Base-by-base conservation (phyloP, 1,140 invertebrate genomes). In the Euura saliciscinereae region DNA sequence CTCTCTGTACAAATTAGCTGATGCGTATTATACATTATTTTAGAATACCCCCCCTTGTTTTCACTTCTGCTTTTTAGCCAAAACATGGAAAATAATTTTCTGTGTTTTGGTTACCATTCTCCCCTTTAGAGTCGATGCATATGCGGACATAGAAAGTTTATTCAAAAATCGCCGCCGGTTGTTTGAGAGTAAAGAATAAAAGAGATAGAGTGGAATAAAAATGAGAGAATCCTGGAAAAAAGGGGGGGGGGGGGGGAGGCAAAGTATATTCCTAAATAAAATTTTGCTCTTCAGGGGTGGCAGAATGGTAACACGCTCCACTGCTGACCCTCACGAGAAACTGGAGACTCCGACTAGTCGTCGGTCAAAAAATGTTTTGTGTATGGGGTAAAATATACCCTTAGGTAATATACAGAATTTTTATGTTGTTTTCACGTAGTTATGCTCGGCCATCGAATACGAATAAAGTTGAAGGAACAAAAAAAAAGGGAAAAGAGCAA, bases 241-340 rank as follows among this genome's bases (percentile, higher is more conserved):
- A 73, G 43, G 65, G 66, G 13, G 65, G 68, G 7, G 72, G 43
- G 65, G 66, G 13, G 65, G 68, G 7, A 67, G 67, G 68, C 69
- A 71, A 59, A 59, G 79, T 75, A 84, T 82, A 84, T 84, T 81
- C 82, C 77, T 83, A 83, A 83, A 83, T 84, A 84, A 83, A 83
- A 82, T 83, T 83, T 79, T 76, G 67, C 28, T 28, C 28, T 74
- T 68, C 74, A 74, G 77, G 77, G 77, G 79, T 78, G 81, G 81
- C 80, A 82, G 83, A 85, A 84, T 83, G 79, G 81, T 83, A 77
- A 81, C 75, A 85, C 83, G 83, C 82, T 84, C 76, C 78, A 84
- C 71, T 84, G 83, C 79, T 85, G 82, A 85, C 83, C 83, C 83
- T 73, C 51, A 8, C 51, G 28, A 28, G 28, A n/a, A 59, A 78